Percentiles rank a stretch among this genome's conserved stretches.
phyloP scores from a whole-genome alignment of 2,113 vertebrate species.

The Mormoops blainvillei region DNA sequence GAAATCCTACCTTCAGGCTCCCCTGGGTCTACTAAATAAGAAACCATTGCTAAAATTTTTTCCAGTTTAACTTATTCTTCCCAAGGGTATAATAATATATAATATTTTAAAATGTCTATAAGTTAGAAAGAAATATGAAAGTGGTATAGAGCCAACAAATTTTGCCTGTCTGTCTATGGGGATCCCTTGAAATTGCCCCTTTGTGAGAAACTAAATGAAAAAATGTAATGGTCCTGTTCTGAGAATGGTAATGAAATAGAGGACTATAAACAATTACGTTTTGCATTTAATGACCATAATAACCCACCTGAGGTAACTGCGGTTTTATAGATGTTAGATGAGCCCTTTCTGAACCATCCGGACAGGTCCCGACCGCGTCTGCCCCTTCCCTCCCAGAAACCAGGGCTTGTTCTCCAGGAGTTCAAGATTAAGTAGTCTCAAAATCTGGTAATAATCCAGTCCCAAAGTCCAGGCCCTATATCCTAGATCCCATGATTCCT shows the following conservation, averaged over 20 bases:
- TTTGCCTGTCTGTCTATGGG: background rate
- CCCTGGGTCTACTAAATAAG: background rate
- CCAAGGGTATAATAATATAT: background rate
- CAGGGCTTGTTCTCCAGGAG: background rate
- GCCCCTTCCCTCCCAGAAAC: background rate
- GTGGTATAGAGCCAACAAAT: constrained; percentile 3
- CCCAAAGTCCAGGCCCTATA: background rate
- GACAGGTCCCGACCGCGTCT: accelerated
- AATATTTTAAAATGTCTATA: constrained; percentile 18
- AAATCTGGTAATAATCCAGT: background rate
- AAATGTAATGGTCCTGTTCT: background rate
- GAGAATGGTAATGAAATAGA: background rate
- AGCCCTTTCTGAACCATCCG: background rate
- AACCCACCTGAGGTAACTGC: background rate
- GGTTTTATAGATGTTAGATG: background rate
- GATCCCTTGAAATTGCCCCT: background rate
- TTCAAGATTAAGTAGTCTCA: background rate
- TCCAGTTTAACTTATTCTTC: constrained; percentile 42
- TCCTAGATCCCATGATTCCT: background rate
- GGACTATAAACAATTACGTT: background rate
- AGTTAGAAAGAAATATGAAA: constrained; percentile 28
- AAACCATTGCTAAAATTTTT: constrained; percentile 8
- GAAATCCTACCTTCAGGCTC: background rate
- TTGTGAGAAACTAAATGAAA: background rate
- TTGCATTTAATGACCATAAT: background rate